phyloP scores from a whole-genome alignment of 2,797 vertebrate species.

The Onychomys leucogaster region DNA sequence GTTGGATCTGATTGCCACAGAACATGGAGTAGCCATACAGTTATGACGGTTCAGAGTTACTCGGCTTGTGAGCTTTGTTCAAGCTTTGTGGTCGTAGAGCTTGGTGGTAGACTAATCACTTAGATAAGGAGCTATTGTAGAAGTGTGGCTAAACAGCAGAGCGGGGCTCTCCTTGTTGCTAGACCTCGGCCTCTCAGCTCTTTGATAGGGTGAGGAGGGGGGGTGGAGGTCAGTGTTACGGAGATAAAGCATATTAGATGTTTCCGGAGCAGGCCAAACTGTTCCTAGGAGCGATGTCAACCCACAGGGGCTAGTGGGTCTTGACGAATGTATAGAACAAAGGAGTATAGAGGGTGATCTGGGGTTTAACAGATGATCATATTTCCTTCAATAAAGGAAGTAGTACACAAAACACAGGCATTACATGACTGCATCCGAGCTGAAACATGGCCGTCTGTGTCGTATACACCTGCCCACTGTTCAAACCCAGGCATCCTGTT shows the following conservation, averaged over 20 bases:
- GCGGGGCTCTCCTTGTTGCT: background rate
- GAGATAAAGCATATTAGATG: background rate
- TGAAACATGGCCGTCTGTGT: background rate
- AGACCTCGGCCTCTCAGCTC: background rate
- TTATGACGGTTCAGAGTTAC: background rate
- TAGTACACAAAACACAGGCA: background rate
- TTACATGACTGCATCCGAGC: background rate
- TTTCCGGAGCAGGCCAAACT: background rate
- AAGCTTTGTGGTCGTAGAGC: background rate
- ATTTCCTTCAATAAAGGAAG: background rate
- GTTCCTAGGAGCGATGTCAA: background rate
- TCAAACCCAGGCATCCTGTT: background rate
- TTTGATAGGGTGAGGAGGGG: background rate
- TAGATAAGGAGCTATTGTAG: background rate
- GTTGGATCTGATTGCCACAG: background rate
- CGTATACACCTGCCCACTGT: background rate
- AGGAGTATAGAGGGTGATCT: background rate
- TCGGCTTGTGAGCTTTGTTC: background rate
- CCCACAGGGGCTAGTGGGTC: background rate
- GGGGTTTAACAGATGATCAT: background rate
- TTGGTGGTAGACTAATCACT: background rate
- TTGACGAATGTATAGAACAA: background rate
- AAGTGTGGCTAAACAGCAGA: background rate
- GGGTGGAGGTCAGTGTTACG: background rate
- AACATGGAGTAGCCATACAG: fast-evolving